Conservation (phyloP, 2,113 vertebrate species). For the Oryzias woworae region DNA sequence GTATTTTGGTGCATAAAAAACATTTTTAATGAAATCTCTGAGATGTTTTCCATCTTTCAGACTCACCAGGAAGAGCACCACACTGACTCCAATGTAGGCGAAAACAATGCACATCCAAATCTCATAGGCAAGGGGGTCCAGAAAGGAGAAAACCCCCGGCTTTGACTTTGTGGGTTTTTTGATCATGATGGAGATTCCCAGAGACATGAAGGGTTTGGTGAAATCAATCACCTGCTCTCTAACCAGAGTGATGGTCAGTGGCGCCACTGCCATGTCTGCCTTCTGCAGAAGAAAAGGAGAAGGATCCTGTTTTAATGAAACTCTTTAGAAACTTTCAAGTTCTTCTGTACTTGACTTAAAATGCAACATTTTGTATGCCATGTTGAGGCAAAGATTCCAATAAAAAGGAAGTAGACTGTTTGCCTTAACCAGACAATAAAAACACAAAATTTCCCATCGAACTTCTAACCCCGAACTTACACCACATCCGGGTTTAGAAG, state of each 20-base stretch:
- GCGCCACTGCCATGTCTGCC: conserved; percentile 94
- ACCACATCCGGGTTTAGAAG: too few species aligned
- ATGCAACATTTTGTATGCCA: background rate
- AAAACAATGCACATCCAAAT: conserved; percentile 99
- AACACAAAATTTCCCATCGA: too few species aligned
- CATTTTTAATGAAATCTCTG: too few species aligned
- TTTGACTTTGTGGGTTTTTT: conserved; percentile 99
- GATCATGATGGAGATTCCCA: conserved; percentile 99
- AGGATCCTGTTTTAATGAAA: background rate
- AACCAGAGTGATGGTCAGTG: conserved; percentile 96
- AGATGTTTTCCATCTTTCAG: too few species aligned
- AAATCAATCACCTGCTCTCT: conserved; percentile 99
- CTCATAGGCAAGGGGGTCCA: conserved; percentile 98
- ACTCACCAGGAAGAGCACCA: conserved; percentile 95
- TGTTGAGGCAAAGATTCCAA: too few species aligned
- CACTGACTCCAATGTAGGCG: conserved; percentile 98
- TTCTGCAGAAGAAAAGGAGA: conserved; percentile 74
- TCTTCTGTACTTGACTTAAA: background rate
- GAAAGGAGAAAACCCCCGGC: conserved; percentile 96
- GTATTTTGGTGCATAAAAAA: too few species aligned
- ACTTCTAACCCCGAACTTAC: too few species aligned
- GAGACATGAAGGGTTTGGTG: conserved; percentile 98
- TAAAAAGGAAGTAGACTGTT: too few species aligned
- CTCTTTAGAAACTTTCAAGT: too few species aligned
- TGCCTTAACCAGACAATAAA: too few species aligned